These are phyloP conservation scores for Luperina nickerlii DNA, from an alignment of 2,888 invertebrate species.

Conservation along the genomic window DNA sequence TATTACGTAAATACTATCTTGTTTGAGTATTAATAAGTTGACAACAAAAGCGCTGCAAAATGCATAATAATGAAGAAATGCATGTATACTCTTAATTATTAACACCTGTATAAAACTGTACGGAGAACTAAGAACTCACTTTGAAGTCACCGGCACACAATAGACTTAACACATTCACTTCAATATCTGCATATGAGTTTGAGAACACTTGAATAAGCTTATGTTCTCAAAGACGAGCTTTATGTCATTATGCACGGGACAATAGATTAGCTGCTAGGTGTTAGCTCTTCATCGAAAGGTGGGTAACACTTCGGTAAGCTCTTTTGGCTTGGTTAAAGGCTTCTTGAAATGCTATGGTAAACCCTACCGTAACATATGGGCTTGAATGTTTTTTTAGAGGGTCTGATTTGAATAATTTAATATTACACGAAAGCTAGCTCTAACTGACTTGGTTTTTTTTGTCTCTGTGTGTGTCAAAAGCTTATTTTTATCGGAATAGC, in stretches of 20 bases:
- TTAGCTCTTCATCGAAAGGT: constrained; percentile 26
- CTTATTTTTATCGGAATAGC: background rate
- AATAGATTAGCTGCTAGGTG: constrained; percentile 19
- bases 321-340: background rate
- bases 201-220: constrained; percentile 54
- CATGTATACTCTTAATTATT: background rate
- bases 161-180: constrained; percentile 49
- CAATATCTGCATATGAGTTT: constrained; percentile 53
- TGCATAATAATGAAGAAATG: too few relatives aligned
- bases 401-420: background rate
- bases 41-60: background rate
- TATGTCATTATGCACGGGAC: constrained; percentile 42
- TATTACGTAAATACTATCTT: background rate
- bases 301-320: background rate
- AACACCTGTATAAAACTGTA: background rate
- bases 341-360: constrained; percentile 2
- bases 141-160: constrained; percentile 41
- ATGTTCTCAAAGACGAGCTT: constrained; percentile 47
- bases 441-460: background rate
- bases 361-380: background rate
- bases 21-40: background rate
- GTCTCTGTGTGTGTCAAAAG: background rate
- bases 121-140: constrained; percentile 32
- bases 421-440: background rate
- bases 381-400: background rate